Percentiles rank a stretch among this genome's conserved stretches.
These are phyloP conservation scores for Pitangus sulphuratus DNA, from an alignment of 2,797 vertebrate species.

Conservation along the genomic window DNA sequence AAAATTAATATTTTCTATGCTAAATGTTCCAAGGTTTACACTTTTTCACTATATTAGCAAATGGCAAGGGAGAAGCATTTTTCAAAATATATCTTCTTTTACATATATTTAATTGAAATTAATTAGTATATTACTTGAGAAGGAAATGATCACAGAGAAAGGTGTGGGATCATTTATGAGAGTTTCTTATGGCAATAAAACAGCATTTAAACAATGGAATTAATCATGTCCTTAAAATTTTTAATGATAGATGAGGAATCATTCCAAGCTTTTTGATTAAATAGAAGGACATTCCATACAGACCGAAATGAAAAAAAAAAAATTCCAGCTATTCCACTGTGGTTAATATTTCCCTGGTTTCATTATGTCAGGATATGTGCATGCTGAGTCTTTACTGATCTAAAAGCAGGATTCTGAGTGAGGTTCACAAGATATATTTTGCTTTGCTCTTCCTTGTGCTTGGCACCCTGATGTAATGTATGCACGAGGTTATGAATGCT, in stretches of 20 bases:
- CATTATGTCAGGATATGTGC: conserved; percentile 38
- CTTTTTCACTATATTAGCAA: conserved; percentile 85
- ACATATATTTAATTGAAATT: conserved; percentile 86
- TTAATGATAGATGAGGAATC: conserved; percentile 72
- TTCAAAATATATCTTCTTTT: conserved; percentile 84
- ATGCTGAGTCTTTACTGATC: conserved; percentile 57
- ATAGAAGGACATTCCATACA: conserved; percentile 55
- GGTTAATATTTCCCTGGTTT: conserved; percentile 47
- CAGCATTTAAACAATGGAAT: conserved; percentile 80
- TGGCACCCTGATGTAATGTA: not conserved
- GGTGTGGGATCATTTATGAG: conserved; percentile 76
- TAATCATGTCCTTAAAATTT: conserved; percentile 72
- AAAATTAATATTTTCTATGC: conserved; percentile 89
- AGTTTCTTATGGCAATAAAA: conserved; percentile 78
- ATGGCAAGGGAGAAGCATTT: conserved; percentile 77
- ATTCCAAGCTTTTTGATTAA: conserved; percentile 73
- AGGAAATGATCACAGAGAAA: conserved; percentile 74
- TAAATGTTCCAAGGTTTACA: conserved; percentile 87
- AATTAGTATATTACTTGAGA: conserved; percentile 81
- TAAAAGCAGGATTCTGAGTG: conserved; percentile 36
- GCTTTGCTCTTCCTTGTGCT: conserved; percentile 1
- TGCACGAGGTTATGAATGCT: conserved; percentile 15
- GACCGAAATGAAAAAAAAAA: not conserved
- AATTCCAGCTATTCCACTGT: not conserved
- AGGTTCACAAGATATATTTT: conserved; percentile 40